Percentiles rank a stretch among this genome's conserved stretches.
These are phyloP conservation scores for Catocala sponsa DNA, from an alignment of 2,888 invertebrate species.

Conservation along the genomic window DNA sequence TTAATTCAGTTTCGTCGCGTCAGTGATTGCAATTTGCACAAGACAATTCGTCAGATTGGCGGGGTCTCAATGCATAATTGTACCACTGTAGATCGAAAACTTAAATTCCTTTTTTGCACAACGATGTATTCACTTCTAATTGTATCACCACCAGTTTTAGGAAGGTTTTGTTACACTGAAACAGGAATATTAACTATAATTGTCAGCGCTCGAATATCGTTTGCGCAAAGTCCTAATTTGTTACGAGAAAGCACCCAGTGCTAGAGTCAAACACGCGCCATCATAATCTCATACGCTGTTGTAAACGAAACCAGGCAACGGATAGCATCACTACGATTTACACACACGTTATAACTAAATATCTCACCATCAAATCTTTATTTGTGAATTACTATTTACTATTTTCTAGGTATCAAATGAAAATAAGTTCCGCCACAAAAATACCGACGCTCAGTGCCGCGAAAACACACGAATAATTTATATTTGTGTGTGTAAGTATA, in stretches of 20 bases:
- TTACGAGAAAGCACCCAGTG: constrained; percentile 71
- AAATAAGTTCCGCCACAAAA: constrained; percentile 72
- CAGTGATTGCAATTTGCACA: constrained; percentile 65
- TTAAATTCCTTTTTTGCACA: constrained; percentile 78
- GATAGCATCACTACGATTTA: constrained; percentile 40
- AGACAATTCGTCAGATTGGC: constrained; percentile 63
- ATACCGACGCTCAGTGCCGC: constrained; percentile 73
- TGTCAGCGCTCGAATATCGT: constrained; percentile 63
- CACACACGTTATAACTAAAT: constrained; percentile 44
- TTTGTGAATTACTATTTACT: constrained; percentile 45
- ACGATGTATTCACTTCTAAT: constrained; percentile 45
- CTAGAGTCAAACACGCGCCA: constrained; percentile 81
- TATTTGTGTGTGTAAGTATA: constrained; percentile 55
- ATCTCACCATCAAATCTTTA: constrained; percentile 53
- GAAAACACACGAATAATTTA: constrained; percentile 69
- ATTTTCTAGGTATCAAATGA: constrained; percentile 59
- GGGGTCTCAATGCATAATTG: constrained; percentile 59
- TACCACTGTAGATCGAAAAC: constrained; percentile 72
- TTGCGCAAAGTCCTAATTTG: constrained; percentile 79
- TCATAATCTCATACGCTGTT: constrained; percentile 63
- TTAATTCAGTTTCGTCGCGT: constrained; percentile 56
- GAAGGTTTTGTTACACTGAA: constrained; percentile 57
- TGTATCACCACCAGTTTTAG: constrained; percentile 51
- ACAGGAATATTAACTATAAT: constrained; percentile 66
- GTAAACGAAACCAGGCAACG: constrained; percentile 39